These are phyloP conservation scores for Scytalopus superciliaris DNA, from an alignment of 2,113 vertebrate genomes.

Conservation along the genomic window DNA sequence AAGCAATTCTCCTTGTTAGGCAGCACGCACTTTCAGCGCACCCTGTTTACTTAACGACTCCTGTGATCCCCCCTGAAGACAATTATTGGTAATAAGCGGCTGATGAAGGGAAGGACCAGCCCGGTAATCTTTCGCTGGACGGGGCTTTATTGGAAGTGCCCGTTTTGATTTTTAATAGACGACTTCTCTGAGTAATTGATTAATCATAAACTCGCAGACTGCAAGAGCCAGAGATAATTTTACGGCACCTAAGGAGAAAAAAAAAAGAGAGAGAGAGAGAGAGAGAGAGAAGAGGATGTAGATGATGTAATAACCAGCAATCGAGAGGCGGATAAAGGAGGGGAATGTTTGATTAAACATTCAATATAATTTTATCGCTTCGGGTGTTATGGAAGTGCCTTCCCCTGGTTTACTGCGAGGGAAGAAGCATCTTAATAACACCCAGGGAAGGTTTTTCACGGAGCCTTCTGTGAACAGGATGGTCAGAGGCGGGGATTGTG, in stretches of 20 bases:
- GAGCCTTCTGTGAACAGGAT: not conserved
- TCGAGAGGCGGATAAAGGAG: constrained; percentile 23
- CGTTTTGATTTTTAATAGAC: constrained; percentile 53
- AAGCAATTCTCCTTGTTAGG: constrained; percentile 10
- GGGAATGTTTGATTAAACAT: constrained; percentile 53
- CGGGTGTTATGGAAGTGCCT: not conserved
- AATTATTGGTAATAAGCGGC: constrained; percentile 38
- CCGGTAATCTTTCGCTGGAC: not conserved
- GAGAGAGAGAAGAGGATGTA: no score
- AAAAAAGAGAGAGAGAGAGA: not conserved
- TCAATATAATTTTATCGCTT: constrained; percentile 11
- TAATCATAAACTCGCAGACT: constrained; percentile 63
- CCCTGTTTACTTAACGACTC: constrained; percentile 56
- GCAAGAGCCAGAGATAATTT: constrained; percentile 48
- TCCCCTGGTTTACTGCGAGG: not conserved
- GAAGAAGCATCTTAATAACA: not conserved
- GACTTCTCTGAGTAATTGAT: constrained; percentile 63
- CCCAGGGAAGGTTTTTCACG: not conserved
- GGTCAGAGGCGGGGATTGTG: not conserved
- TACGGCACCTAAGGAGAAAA: not conserved
- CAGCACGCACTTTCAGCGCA: not conserved
- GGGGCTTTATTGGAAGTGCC: constrained; percentile 34
- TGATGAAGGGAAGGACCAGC: constrained; percentile 32
- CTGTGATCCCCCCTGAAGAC: constrained; percentile 33
- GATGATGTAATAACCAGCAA: constrained; percentile 55